phyloP scores from a whole-genome alignment of 2,797 vertebrate genomes.

The Lophotriccus pileatus region DNA sequence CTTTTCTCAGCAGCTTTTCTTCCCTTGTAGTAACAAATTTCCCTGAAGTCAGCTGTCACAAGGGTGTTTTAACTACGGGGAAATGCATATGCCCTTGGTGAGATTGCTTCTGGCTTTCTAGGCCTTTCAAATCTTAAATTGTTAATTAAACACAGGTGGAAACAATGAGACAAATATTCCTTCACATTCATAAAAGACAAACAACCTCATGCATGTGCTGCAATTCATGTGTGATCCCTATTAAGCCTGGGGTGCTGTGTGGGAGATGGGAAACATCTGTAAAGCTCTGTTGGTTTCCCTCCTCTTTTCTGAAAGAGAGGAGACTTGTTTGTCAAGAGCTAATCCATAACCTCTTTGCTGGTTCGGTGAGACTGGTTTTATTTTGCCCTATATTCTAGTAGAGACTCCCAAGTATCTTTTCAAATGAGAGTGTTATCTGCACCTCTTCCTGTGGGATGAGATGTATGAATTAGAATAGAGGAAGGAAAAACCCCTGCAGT shows the following conservation, averaged over 20 bases:
- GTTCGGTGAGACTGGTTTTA: background rate
- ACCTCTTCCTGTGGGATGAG: background rate
- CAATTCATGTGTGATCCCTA: background rate
- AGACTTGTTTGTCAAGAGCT: background rate
- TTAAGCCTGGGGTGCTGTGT: background rate
- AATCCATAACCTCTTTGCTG: background rate
- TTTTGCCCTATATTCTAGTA: no score
- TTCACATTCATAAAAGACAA: background rate
- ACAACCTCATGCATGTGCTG: background rate
- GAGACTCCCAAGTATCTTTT: background rate
- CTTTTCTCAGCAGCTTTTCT: constrained; percentile 2
- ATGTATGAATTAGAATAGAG: background rate
- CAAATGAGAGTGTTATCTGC: background rate
- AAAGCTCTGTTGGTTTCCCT: background rate
- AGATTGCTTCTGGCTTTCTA: background rate
- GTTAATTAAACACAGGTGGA: background rate
- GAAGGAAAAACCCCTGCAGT: background rate
- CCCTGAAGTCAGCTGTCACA: background rate
- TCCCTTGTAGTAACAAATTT: background rate
- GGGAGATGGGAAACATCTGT: background rate
- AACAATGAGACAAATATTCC: background rate
- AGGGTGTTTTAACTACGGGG: background rate
- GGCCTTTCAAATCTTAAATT: background rate
- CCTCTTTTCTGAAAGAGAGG: background rate
- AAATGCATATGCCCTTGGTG: background rate